Conservation (phyloP, 2,888 invertebrate genomes). For the Drosophila atroscutellata region DNA sequence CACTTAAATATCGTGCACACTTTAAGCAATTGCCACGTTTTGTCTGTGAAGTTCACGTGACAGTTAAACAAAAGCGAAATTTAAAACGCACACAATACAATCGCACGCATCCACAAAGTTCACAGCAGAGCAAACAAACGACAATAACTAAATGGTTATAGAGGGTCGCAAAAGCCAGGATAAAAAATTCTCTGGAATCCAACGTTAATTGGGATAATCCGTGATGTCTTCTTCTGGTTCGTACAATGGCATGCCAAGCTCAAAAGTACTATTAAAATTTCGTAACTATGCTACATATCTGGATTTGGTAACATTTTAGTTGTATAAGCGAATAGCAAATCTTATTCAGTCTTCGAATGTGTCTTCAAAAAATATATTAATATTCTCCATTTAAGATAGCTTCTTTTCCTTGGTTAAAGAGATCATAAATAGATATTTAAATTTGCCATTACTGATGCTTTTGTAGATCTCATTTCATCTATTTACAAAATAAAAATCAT, state of each 20-base stretch:
- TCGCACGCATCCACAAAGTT: slow-evolving; percentile 23
- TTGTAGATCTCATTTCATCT: not conserved
- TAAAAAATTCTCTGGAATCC: slow-evolving; percentile 55
- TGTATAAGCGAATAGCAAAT: not conserved
- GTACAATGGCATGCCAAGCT: slow-evolving; percentile 40
- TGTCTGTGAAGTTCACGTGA: slow-evolving; percentile 49
- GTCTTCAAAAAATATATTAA: not conserved
- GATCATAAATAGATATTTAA: not conserved
- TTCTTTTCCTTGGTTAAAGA: not conserved
- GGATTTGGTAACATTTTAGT: not conserved
- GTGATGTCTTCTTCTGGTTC: slow-evolving; percentile 63
- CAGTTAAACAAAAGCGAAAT: slow-evolving; percentile 57
- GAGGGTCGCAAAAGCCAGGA: slow-evolving; percentile 20
- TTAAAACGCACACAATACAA: slow-evolving; percentile 48
- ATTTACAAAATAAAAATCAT: too few relatives aligned
- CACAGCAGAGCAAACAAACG: slow-evolving; percentile 2
- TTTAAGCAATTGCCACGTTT: slow-evolving; percentile 49
- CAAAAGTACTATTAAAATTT: not conserved
- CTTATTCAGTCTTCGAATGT: not conserved
- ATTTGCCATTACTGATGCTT: not conserved
- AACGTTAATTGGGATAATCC: slow-evolving; percentile 78
- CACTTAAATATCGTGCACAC: slow-evolving; percentile 38
- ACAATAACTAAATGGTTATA: slow-evolving; percentile 12
- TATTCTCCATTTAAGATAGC: not conserved
- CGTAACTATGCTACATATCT: too few relatives aligned